Evolutionary conservation across 2,888 invertebrate genomes (phyloP).

Genomic region (Lottia scabra): DNA sequence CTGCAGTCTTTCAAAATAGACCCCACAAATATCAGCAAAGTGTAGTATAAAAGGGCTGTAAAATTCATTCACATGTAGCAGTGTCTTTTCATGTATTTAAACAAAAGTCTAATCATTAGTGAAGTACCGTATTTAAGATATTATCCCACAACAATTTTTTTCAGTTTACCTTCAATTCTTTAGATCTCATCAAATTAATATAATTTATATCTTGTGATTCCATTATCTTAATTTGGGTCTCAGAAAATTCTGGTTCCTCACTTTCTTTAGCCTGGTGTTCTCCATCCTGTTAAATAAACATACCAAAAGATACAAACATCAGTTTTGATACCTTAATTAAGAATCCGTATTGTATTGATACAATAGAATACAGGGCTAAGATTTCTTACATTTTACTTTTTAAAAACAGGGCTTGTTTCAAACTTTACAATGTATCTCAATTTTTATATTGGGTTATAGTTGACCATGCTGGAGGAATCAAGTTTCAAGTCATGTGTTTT

Average conservation of each 20-base stretch:
- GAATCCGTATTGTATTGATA: too few species aligned
- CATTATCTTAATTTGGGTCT: constrained; percentile 87
- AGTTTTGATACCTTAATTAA: too few species aligned
- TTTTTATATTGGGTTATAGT: too few species aligned
- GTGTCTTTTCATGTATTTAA: not conserved
- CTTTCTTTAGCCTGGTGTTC: constrained; percentile 75
- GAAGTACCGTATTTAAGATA: not conserved
- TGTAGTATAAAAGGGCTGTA: not conserved
- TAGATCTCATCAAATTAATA: constrained; percentile 84
- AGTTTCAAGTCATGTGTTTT: too few species aligned
- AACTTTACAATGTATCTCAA: too few species aligned
- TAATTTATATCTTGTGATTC: constrained; percentile 92
- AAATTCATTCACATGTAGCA: not conserved
- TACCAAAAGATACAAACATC: too few species aligned
- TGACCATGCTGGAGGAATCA: too few species aligned
- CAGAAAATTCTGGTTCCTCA: constrained; percentile 78
- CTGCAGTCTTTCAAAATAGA: too few species aligned
- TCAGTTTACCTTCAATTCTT: constrained; percentile 77
- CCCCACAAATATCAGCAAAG: not conserved
- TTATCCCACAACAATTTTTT: too few species aligned
- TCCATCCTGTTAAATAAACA: constrained; percentile 64
- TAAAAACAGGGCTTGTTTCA: too few species aligned
- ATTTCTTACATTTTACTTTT: too few species aligned
- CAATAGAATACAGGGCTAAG: too few species aligned
- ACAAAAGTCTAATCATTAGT: not conserved